These are phyloP conservation scores for Pitangus sulphuratus DNA, from an alignment of 2,797 vertebrate species.

Conservation along the genomic window DNA sequence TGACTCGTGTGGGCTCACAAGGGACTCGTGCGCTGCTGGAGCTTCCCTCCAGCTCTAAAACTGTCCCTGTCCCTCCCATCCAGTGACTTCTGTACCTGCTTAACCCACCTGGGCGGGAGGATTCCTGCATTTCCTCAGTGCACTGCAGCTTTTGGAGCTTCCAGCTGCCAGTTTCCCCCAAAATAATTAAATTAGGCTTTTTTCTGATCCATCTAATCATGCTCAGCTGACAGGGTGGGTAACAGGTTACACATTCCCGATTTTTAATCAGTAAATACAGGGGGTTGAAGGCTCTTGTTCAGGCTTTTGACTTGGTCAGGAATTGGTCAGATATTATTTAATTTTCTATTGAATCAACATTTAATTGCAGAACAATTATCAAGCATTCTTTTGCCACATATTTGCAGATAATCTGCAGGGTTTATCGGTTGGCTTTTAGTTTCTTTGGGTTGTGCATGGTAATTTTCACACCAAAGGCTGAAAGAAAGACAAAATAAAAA, in stretches of 20 bases:
- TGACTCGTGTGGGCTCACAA: background rate
- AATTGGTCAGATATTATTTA: background rate
- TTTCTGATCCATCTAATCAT: accelerated
- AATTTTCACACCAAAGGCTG: background rate
- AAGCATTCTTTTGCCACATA: conserved; percentile 53
- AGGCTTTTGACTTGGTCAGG: background rate
- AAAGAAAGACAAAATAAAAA: background rate
- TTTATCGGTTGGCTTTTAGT: background rate
- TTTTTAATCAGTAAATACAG: background rate
- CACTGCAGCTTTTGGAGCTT: background rate
- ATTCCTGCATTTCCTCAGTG: background rate
- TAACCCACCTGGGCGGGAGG: background rate
- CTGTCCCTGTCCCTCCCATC: background rate
- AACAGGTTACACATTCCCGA: background rate
- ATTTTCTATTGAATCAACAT: background rate
- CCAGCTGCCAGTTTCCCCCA: background rate
- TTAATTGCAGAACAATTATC: background rate
- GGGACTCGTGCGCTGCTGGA: accelerated
- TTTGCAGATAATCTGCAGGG: background rate
- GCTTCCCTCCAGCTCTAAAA: background rate
- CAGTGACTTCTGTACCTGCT: background rate
- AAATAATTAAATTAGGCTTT: background rate
- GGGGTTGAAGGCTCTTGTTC: background rate
- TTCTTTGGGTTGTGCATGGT: conserved; percentile 2
- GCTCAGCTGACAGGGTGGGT: background rate